A percentile compares a stretch with the other conserved stretches of the same genome.
Conservation (phyloP, 2,113 vertebrate genomes). For the Maylandia zebra region DNA sequence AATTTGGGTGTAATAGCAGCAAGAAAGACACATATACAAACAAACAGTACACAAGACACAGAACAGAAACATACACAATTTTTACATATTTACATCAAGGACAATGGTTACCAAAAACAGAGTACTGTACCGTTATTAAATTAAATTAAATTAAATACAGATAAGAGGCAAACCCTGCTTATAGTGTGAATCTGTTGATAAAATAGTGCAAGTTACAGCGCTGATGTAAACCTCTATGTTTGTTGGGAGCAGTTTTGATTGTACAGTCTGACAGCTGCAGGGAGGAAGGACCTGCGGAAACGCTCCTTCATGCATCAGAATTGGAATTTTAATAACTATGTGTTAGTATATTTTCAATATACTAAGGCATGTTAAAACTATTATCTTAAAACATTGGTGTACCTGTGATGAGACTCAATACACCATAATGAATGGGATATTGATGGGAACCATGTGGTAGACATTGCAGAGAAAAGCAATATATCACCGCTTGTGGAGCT, state of each 20-base stretch:
- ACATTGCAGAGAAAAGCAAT: slow-evolving; percentile 20
- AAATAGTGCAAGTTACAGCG: background rate
- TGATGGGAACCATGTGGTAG: slow-evolving; percentile 46
- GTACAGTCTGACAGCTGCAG: background rate
- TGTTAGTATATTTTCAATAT: background rate
- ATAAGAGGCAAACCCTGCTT: background rate
- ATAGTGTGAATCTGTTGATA: rapidly evolving
- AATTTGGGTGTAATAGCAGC: background rate
- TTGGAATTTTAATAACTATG: background rate
- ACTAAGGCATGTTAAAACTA: background rate
- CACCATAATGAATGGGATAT: slow-evolving; percentile 48
- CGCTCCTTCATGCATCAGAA: background rate
- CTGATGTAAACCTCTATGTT: background rate
- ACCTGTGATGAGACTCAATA: slow-evolving; percentile 12
- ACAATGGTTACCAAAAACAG: rapidly evolving
- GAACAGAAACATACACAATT: rapidly evolving
- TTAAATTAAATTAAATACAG: background rate
- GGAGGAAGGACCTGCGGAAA: background rate
- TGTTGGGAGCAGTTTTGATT: background rate
- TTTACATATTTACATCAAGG: background rate
- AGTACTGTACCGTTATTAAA: background rate
- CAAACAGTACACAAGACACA: background rate
- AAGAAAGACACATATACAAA: background rate
- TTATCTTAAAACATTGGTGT: background rate
- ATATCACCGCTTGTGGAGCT: slow-evolving; percentile 34